A percentile compares a stretch with the other conserved stretches of the same genome.
These are phyloP conservation scores for Metacarcinus magister DNA, from an alignment of 2,888 invertebrate species.

Conservation along the genomic window DNA sequence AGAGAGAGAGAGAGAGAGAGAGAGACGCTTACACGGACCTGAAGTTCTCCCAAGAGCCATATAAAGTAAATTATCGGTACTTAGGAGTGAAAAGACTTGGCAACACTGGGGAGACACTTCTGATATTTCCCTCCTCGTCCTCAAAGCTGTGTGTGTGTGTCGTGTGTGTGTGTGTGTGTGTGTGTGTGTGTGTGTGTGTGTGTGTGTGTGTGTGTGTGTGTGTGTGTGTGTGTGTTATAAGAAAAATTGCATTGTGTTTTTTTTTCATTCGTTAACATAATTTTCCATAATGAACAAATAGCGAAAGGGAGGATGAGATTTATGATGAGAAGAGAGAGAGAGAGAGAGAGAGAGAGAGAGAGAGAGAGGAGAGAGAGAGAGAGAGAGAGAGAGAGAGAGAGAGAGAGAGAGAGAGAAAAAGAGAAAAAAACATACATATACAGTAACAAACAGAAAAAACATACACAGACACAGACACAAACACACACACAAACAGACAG, in stretches of 20 bases:
- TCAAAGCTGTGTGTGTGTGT: not conserved
- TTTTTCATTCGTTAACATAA: too few relatives aligned
- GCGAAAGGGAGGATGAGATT: too few relatives aligned
- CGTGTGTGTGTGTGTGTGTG: not conserved
- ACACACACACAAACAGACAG: slow-evolving; percentile 14
- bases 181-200: not conserved
- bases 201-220: too few relatives aligned
- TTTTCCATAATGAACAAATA: too few relatives aligned
- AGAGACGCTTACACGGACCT: too few relatives aligned
- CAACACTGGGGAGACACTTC: not conserved
- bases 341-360: not conserved
- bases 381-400: slow-evolving; percentile 7
- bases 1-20: too few relatives aligned
- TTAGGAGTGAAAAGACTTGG: not conserved
- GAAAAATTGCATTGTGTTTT: too few relatives aligned
- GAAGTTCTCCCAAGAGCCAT: not conserved
- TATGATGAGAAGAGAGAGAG: not conserved
- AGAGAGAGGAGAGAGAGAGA: slow-evolving; percentile 9
- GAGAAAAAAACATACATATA: not conserved
- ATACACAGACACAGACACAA: not conserved
- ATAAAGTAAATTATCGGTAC: not conserved
- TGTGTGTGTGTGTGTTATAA: too few relatives aligned
- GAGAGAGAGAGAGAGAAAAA: not conserved
- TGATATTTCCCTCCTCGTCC: not conserved
- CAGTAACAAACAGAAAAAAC: not conserved